Evolutionary conservation across 2,888 invertebrate species (phyloP).

Genomic region (Amphipyra berbera): DNA sequence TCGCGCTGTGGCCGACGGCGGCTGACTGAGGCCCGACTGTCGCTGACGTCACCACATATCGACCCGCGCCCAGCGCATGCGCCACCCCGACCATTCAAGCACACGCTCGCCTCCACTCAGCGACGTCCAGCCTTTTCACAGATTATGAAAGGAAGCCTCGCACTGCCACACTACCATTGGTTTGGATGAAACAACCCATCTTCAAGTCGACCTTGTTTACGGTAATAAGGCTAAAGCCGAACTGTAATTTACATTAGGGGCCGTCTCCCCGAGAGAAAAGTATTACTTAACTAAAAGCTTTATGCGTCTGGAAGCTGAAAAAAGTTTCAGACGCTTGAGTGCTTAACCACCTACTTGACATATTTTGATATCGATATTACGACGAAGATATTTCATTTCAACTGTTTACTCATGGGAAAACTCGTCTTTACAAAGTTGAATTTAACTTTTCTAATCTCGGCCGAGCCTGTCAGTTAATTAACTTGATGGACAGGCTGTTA

Average conservation of each 20-base stretch:
- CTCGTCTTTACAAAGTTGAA: conserved; percentile 35
- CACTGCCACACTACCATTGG: conserved; percentile 68
- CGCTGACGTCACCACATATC: conserved; percentile 87
- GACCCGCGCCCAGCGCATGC: conserved; percentile 82
- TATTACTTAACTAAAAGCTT: conserved; percentile 61
- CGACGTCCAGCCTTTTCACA: conserved; percentile 65
- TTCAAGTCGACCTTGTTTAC: conserved; percentile 54
- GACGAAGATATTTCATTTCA: conserved; percentile 23
- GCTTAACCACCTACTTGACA: conserved; percentile 21
- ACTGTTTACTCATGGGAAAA: conserved; percentile 25
- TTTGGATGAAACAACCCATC: conserved; percentile 69
- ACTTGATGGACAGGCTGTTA: conserved; percentile 39
- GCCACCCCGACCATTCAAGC: conserved; percentile 68
- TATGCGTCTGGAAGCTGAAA: conserved; percentile 27
- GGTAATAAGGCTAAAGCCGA: conserved; percentile 43
- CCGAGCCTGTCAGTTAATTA: conserved; percentile 44
- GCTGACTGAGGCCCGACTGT: conserved; percentile 82
- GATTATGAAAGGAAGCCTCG: conserved; percentile 74
- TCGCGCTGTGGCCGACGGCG: conserved; percentile 80
- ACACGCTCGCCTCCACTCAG: conserved; percentile 51
- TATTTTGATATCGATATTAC: conserved; percentile 28
- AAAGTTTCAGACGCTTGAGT: conserved; percentile 28
- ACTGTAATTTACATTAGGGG: conserved; percentile 41
- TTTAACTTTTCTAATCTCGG: conserved; percentile 54
- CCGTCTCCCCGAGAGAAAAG: conserved; percentile 53